Conservation (phyloP, 2,797 vertebrate genomes). For the Gorsachius magnificus region DNA sequence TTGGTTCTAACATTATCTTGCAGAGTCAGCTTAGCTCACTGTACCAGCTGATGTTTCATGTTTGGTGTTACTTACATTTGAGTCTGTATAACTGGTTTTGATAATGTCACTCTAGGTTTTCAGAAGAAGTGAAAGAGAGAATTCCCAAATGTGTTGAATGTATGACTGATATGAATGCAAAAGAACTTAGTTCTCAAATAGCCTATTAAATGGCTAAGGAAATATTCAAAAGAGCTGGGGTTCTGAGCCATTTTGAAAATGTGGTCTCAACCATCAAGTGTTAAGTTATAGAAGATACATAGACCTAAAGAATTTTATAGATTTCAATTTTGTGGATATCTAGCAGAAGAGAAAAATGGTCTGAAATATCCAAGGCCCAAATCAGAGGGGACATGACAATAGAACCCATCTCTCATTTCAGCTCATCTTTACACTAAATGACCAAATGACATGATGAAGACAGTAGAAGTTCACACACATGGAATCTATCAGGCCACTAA, state of each 20-base stretch:
- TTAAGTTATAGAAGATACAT: not conserved
- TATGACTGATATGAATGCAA: not conserved
- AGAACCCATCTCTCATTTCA: not conserved
- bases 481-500: not conserved
- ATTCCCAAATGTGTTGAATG: not conserved
- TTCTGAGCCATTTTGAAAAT: not conserved
- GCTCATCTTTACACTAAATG: not conserved
- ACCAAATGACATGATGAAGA: not conserved
- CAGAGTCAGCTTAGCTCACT: not conserved
- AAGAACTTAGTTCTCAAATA: not conserved
- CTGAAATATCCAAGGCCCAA: not conserved
- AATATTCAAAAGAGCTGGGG: not conserved
- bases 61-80: not conserved
- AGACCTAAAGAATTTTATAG: not conserved
- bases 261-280: not conserved
- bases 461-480: rapidly evolving
- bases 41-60: not conserved
- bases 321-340: not conserved
- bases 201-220: not conserved
- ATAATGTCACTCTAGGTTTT: not conserved
- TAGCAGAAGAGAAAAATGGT: not conserved
- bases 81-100: not conserved
- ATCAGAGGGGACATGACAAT: not conserved
- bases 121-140: not conserved
- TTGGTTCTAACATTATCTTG: not conserved